Evolutionary conservation across 1,140 invertebrate genomes (phyloP), one percentile per base, ranked within the genome.

Genomic region (Cydia strobilella): DNA sequence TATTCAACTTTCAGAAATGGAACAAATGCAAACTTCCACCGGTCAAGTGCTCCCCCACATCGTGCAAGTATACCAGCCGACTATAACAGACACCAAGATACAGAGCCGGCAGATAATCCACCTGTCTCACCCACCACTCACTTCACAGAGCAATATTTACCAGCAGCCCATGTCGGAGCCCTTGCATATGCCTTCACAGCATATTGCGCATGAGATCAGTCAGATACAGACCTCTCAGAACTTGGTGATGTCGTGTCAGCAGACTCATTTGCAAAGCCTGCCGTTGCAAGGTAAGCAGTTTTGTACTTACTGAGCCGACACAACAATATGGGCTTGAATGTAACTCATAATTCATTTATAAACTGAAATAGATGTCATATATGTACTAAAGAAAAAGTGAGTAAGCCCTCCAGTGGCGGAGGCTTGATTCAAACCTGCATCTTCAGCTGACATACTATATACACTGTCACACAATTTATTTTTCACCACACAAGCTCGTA

Each of bases 211-310:
- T 69, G 65, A 69, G 13, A 69, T 69, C 9, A 69, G 18, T 39
- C 65, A 69, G 31, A 69, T 69, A 69, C 72, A 73, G 45, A 51
- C 72, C 5, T 80, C 84, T 10, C 88, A 89, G 71, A 86, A 86
- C 69, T 84, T 89, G 6, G 85, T 91, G 2, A 86, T 90, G 84
- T 88, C 89, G 1, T 90, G 88, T 74, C 87, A 90, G 73, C 87
- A 88, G 74, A 83, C 85, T 27, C 83, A 89, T 20, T 77, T 91
- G 27, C 88, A 90, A 69, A 86, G 78, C 69, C 77, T 90, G 25
- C 23, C 74, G 12, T 63, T 86, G n/a, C 86, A 86, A 65, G 75
- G 71, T 76, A 83, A 85, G 54, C 81, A 86, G 62, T 79, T 3
- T 4, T 3, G 2, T 27, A 4, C 27, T 27, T 27, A 27, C 27